Evolutionary conservation across 37 sponge, comb jelly and placozoan species (phyloP).

Genomic region (Agelas oroides): DNA sequence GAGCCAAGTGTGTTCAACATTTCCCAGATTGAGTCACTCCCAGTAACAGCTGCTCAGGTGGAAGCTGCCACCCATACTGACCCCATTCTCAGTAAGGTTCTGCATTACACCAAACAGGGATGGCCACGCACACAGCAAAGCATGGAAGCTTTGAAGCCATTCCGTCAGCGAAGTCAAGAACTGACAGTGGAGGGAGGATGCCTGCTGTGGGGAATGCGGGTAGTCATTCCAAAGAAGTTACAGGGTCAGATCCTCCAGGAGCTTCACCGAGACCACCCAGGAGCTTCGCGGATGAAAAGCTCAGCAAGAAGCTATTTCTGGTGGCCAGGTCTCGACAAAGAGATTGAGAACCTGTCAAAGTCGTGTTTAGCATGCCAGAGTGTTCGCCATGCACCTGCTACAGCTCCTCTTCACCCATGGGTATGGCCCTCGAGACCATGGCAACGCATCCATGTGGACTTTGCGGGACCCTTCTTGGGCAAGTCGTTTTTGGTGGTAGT

Average conservation of each 20-base stretch:
- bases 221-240: conserved; percentile 11
- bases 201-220: conserved; percentile 38
- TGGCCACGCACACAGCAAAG: conserved; percentile 29
- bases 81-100: conserved; percentile 45
- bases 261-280: conserved; percentile 7
- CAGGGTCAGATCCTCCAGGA: not conserved
- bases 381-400: not conserved
- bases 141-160: not conserved
- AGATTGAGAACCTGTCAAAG: not conserved
- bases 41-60: not conserved
- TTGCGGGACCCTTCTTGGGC: conserved; percentile 12
- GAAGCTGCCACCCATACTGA: conserved; percentile 24
- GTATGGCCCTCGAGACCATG: conserved; percentile 12
- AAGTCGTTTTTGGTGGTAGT: conserved; percentile 17
- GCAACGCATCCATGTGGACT: conserved; percentile 34
- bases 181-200: conserved; percentile 25
- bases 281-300: conserved; percentile 18
- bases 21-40: conserved; percentile 11
- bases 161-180: not conserved
- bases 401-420: conserved; percentile 16
- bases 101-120: conserved; percentile 31
- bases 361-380: not conserved
- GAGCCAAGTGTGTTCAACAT: conserved; percentile 6
- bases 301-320: conserved; percentile 13
- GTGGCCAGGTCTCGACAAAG: conserved; percentile 46